These are phyloP conservation scores for Zonitis immaculata DNA, from an alignment of 2,888 invertebrate genomes.

Conservation along the genomic window DNA sequence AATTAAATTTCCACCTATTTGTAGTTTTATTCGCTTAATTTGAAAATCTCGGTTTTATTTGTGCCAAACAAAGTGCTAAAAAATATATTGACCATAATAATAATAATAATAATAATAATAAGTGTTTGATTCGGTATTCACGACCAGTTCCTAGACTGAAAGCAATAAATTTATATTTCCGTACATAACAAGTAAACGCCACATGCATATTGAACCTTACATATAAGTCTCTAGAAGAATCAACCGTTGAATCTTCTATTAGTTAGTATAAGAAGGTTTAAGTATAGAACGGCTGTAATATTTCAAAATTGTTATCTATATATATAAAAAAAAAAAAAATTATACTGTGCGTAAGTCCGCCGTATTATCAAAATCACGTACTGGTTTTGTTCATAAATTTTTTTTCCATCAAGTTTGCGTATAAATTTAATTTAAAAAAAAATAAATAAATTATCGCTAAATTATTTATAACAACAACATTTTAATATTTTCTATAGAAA, in stretches of 20 bases:
- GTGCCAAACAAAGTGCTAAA: no score
- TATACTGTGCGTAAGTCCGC: not conserved
- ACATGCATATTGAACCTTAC: not conserved
- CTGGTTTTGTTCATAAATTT: no score
- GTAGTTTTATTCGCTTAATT: no score
- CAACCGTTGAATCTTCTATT: not conserved
- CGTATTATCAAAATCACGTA: not conserved
- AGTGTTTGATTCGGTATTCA: not conserved
- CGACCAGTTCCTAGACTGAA: not conserved
- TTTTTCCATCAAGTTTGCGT: no score
- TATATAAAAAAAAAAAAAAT: not conserved
- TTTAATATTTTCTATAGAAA: no score
- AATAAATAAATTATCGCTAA: no score
- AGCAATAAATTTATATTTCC: not conserved
- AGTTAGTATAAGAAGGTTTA: no score
- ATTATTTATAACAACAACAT: no score
- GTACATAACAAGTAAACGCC: not conserved
- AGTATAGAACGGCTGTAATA: not conserved
- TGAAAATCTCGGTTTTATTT: no score
- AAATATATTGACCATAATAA: not conserved
- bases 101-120: no score
- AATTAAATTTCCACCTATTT: not conserved
- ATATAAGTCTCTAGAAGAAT: not conserved
- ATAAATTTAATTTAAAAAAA: no score
- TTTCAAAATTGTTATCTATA: not conserved